phyloP scores from a whole-genome alignment of 1,140 invertebrate species.

The Bradysia coprophila region DNA sequence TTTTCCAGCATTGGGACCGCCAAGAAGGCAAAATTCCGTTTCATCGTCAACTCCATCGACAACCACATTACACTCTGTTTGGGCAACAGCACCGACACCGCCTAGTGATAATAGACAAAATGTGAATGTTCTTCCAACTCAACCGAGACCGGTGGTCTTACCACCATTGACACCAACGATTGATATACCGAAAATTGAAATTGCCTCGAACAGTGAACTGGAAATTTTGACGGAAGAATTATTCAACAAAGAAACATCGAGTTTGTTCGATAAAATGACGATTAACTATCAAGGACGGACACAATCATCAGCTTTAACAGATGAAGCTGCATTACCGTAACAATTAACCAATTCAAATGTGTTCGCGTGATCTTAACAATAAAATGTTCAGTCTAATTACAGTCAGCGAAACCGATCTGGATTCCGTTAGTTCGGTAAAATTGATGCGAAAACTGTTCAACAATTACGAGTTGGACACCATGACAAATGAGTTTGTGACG shows the following conservation, averaged over 20 bases:
- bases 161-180: background rate
- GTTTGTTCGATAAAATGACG: conserved; percentile 40
- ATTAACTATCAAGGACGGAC: conserved; percentile 55
- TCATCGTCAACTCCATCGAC: background rate
- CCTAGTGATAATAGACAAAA: too few relatives aligned
- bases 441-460: conserved; percentile 47
- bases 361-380: background rate
- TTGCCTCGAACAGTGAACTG: conserved; percentile 25
- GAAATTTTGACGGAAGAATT: conserved; percentile 44
- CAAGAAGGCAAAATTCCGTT: background rate
- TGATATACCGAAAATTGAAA: background rate
- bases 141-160: background rate
- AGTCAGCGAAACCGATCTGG: conserved; percentile 29
- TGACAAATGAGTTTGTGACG: conserved; percentile 58
- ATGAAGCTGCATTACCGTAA: conserved; percentile 55
- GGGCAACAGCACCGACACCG: too few relatives aligned
- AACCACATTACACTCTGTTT: background rate
- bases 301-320: conserved; percentile 37
- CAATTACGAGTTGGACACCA: conserved; percentile 56
- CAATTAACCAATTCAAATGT: conserved; percentile 10
- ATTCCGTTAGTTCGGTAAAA: conserved; percentile 42
- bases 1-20: background rate
- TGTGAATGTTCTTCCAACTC: too few relatives aligned
- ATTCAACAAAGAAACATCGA: conserved; percentile 49
- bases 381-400: conserved; percentile 33